Percentiles rank a stretch among this genome's conserved stretches.
Conservation (phyloP, 1,140 invertebrate genomes). For the Penaeus chinensis region DNA sequence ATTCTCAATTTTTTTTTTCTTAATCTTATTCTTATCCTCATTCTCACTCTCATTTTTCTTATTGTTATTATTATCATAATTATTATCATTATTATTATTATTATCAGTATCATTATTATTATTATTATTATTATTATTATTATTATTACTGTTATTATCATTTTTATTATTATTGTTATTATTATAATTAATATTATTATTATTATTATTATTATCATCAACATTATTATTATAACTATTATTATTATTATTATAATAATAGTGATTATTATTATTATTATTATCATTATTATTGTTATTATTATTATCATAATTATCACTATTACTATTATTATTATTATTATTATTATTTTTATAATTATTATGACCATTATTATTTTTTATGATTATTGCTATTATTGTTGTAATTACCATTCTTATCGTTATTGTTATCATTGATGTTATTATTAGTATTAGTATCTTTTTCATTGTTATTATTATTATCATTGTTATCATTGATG, state of each 20-base stretch:
- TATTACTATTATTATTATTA: not conserved
- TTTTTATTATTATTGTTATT: not conserved
- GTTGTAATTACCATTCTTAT: too few species aligned
- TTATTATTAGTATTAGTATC: constrained; percentile 7
- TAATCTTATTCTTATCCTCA: constrained; percentile 19
- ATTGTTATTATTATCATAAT: not conserved
- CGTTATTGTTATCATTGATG: not conserved
- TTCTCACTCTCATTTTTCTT: not conserved
- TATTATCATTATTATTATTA: constrained; percentile 2
- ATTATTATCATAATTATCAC: not conserved
- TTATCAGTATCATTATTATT: not conserved
- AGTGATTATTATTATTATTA: not conserved
- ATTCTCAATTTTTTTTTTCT: constrained; percentile 6
- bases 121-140: constrained; percentile 4
- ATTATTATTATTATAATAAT: constrained; percentile 2
- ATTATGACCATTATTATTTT: not conserved
- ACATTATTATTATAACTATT: not conserved
- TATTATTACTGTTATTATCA: not conserved
- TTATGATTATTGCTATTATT: not conserved
- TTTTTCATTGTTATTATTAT: too few species aligned
- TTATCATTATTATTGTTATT: not conserved
- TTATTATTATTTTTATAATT: not conserved
- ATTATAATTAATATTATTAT: not conserved
- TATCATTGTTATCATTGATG: too few species aligned
- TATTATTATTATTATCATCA: not conserved